Conservation (phyloP, 2,797 vertebrate genomes). For the Acipenser oxyrinchus region DNA sequence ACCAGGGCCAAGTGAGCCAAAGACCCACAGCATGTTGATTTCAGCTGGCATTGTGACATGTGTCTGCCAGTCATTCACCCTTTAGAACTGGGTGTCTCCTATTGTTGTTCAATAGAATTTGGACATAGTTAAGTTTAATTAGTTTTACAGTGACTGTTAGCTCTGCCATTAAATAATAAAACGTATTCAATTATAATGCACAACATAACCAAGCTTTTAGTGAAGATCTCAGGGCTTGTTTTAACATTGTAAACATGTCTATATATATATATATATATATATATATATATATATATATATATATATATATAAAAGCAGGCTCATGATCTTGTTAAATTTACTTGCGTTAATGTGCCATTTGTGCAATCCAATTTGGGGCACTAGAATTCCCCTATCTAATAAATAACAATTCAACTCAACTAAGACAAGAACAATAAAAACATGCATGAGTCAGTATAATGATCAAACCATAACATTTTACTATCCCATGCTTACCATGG, state of each 20-base stretch:
- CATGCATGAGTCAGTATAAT: slow-evolving; percentile 26
- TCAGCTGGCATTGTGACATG: no score
- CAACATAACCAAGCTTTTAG: no score
- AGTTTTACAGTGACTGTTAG: not conserved
- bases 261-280: no score
- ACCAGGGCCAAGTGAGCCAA: no score
- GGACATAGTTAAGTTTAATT: not conserved
- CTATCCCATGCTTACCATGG: no score
- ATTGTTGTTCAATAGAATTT: no score
- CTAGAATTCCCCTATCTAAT: slow-evolving; percentile 15
- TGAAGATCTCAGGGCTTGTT: no score
- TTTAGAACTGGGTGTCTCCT: no score
- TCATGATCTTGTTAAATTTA: not conserved
- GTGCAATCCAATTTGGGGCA: slow-evolving; percentile 4
- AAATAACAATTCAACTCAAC: slow-evolving; percentile 18
- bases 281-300: no score
- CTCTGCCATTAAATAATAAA: not conserved
- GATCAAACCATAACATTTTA: slow-evolving; percentile 45
- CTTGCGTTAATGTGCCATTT: not conserved
- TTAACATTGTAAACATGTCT: not conserved
- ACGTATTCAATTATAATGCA: not conserved
- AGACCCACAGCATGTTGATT: no score
- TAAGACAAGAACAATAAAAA: slow-evolving; percentile 26
- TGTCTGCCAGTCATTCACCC: no score
- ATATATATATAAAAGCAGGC: no score